Evolutionary conservation across 1,140 invertebrate species (phyloP).

Genomic region (Drosophila kikkawai): DNA sequence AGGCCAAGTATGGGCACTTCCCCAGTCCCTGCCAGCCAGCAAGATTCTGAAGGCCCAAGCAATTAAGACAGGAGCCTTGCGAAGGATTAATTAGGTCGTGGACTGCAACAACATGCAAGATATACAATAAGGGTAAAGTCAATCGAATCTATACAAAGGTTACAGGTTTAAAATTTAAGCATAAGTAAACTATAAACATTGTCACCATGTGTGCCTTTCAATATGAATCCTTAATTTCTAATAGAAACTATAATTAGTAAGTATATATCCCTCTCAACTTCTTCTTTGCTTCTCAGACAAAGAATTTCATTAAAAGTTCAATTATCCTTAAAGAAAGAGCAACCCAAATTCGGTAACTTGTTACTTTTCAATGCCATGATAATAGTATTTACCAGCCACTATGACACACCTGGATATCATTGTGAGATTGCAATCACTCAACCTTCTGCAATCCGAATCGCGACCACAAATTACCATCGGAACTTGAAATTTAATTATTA

Average conservation of each 20-base stretch:
- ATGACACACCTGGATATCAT: background rate
- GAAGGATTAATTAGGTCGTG: slow-evolving; percentile 32
- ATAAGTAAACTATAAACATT: background rate
- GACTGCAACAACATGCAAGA: background rate
- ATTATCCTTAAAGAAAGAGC: background rate
- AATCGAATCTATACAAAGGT: background rate
- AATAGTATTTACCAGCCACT: background rate
- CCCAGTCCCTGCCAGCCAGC: background rate
- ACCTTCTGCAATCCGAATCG: slow-evolving; percentile 14
- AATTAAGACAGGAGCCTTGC: slow-evolving; percentile 39
- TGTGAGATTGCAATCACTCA: slow-evolving; percentile 5
- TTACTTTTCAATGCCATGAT: background rate
- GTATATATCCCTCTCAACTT: background rate
- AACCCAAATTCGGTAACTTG: background rate
- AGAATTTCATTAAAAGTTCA: background rate
- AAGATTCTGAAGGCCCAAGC: slow-evolving; percentile 27
- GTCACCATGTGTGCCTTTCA: too few relatives aligned
- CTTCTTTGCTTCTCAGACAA: background rate
- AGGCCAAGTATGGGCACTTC: slow-evolving; percentile 31
- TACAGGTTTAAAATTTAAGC: too few relatives aligned
- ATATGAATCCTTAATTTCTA: too few relatives aligned
- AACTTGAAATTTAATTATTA: slow-evolving; percentile 57
- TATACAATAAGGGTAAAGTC: background rate
- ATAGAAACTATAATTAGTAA: too few relatives aligned
- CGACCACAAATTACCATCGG: slow-evolving; percentile 33